These are phyloP conservation scores for Julus scanicus DNA, from an alignment of 2,888 invertebrate genomes.

Conservation along the genomic window DNA sequence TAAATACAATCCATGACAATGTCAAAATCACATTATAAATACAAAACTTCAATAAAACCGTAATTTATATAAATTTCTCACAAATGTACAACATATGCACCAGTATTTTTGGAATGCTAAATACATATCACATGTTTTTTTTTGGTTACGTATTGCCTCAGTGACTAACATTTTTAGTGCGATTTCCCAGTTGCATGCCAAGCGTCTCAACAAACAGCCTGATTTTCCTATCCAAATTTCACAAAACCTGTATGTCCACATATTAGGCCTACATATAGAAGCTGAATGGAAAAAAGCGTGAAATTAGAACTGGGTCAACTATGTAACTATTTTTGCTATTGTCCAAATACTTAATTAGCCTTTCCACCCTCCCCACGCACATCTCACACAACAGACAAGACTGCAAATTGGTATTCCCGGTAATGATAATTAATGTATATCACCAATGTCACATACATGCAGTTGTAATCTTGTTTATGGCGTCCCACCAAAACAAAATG, in stretches of 20 bases:
- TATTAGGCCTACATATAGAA: background rate
- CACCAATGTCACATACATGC: slow-evolving; percentile 16
- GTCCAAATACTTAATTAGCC: slow-evolving; percentile 33
- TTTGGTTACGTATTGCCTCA: too few relatives aligned
- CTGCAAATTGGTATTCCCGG: background rate
- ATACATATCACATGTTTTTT: too few relatives aligned
- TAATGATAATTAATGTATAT: slow-evolving; percentile 5
- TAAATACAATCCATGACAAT: too few relatives aligned
- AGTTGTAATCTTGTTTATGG: background rate
- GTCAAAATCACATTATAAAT: too few relatives aligned
- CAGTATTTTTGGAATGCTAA: too few relatives aligned
- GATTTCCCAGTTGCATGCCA: slow-evolving; percentile 15
- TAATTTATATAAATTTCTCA: too few relatives aligned
- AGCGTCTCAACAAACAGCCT: background rate
- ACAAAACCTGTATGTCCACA: slow-evolving; percentile 16
- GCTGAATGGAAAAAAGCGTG: background rate
- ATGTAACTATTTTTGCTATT: slow-evolving; percentile 22
- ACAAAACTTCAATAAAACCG: too few relatives aligned
- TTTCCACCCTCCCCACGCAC: slow-evolving; percentile 15
- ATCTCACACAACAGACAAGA: background rate
- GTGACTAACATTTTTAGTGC: slow-evolving; percentile 10
- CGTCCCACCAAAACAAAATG: background rate
- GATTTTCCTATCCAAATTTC: background rate
- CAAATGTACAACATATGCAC: too few relatives aligned
- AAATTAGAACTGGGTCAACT: slow-evolving; percentile 22